Evolutionary conservation across 2,888 invertebrate genomes (phyloP), one percentile per base, ranked within the genome.

Genomic region (Dryomyza anilis): DNA sequence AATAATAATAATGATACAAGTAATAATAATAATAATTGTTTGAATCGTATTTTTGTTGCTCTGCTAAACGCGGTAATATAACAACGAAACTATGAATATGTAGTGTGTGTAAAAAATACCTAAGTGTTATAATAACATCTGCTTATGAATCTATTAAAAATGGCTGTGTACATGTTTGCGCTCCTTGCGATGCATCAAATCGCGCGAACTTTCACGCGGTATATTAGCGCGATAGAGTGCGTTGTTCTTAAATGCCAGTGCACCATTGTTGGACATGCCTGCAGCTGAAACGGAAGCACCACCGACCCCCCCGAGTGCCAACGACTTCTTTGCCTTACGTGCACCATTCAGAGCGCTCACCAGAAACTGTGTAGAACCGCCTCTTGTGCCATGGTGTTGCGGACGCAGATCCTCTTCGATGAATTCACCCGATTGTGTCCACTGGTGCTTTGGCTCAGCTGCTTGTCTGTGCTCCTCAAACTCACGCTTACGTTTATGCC

Each of bases 371-470:
- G 73, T 71, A 7, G 65, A 39, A 25, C 68, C 66, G 6, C 68
- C 59, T 46, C 63, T 56, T 21, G 64, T 45, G 25, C 65, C n/a
- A 16, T 43, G 63, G 25, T 46, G 63, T 5, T 62, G 27, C 7
- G 33, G 52, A 3, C 65, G 46, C 23, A 75, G 58, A 6, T 69
- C 66, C 58, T 75, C 74, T 62, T 75, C 76, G 6, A 71, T 55
- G 57, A 75, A 75, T 12, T 71, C 55, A 2, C 76, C 76, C 0
- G 74, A 75, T 29, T 70, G 65, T 4, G 74, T 73, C 78, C 77
- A 77, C 33, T 71, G 71, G 0, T 73, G 70, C 64, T 75, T 75
- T 2, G 74, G 73, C n/a, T n/a, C n/a, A 12, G 71, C 63, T 29
- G 63, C 61, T 14, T 45, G 43, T 36, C 52, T 30, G 56, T 65